These are phyloP conservation scores for Propithecus coquereli DNA, from an alignment of 2,113 vertebrate species.

Conservation along the genomic window DNA sequence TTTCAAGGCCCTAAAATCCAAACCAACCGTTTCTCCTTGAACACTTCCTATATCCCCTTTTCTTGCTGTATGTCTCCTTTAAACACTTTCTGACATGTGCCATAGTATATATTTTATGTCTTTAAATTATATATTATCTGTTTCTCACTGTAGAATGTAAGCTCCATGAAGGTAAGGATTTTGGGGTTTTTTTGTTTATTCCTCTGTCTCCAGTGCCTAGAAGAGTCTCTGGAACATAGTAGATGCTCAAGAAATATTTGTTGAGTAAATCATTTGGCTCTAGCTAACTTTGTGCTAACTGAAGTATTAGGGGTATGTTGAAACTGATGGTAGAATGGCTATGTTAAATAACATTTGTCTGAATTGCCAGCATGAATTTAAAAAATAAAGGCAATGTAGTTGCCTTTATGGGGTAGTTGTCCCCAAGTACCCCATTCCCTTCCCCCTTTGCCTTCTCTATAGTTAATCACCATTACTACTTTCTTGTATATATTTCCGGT, in stretches of 20 bases:
- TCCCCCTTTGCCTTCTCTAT: not conserved
- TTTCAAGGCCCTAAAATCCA: not conserved
- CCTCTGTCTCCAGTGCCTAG: not conserved
- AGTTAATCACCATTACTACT: not conserved
- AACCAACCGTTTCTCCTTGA: not conserved
- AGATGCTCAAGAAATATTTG: not conserved
- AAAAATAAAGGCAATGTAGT: not conserved
- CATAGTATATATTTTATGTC: not conserved
- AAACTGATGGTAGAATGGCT: not conserved
- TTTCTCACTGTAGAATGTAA: not conserved
- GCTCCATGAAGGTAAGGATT: not conserved
- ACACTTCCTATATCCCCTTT: not conserved
- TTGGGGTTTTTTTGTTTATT: not conserved
- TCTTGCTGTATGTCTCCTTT: not conserved
- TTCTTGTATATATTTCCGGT: not conserved
- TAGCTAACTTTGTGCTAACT: not conserved
- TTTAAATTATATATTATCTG: not conserved
- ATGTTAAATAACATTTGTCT: not conserved
- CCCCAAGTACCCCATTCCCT: not conserved
- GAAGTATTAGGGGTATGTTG: not conserved
- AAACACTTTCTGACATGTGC: not conserved
- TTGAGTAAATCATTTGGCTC: not conserved
- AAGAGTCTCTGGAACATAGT: not conserved
- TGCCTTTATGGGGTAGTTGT: no score
- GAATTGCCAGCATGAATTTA: slow-evolving; percentile 3